These are phyloP conservation scores for Ambastaia sidthimunki DNA, from an alignment of 2,797 vertebrate species.

Conservation along the genomic window DNA sequence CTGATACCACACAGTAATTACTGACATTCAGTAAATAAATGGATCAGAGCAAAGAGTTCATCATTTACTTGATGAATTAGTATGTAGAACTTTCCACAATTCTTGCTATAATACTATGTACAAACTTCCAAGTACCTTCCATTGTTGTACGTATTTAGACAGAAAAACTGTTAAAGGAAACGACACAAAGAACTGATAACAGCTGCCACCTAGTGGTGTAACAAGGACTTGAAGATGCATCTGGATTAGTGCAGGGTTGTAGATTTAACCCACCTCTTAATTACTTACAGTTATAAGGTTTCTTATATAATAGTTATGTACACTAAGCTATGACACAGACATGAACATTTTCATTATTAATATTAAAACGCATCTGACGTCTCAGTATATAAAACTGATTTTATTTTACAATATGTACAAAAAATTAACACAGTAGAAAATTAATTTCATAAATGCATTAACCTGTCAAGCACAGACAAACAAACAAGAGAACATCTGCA, in stretches of 20 bases:
- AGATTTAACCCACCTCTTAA: too few relatives aligned
- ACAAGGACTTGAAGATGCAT: too few relatives aligned
- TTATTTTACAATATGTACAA: constrained; percentile 65
- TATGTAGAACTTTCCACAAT: background rate
- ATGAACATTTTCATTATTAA: background rate
- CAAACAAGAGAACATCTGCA: background rate
- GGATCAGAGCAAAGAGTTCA: background rate
- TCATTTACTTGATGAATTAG: background rate
- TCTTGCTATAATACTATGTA: background rate
- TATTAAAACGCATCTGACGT: background rate
- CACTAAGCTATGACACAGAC: too few relatives aligned
- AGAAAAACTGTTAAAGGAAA: background rate
- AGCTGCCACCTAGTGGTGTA: background rate
- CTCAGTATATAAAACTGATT: constrained; percentile 53
- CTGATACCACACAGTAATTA: constrained; percentile 65
- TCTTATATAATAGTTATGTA: too few relatives aligned
- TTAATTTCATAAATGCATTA: constrained; percentile 41
- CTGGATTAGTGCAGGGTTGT: too few relatives aligned
- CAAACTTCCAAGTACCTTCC: background rate
- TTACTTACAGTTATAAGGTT: too few relatives aligned
- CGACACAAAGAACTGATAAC: background rate
- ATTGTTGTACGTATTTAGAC: background rate
- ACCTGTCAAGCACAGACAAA: constrained; percentile 62
- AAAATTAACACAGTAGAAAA: constrained; percentile 20
- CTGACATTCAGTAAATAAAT: background rate